phyloP scores from a whole-genome alignment of 2,113 vertebrate species.

The Pseudopipra pipra region DNA sequence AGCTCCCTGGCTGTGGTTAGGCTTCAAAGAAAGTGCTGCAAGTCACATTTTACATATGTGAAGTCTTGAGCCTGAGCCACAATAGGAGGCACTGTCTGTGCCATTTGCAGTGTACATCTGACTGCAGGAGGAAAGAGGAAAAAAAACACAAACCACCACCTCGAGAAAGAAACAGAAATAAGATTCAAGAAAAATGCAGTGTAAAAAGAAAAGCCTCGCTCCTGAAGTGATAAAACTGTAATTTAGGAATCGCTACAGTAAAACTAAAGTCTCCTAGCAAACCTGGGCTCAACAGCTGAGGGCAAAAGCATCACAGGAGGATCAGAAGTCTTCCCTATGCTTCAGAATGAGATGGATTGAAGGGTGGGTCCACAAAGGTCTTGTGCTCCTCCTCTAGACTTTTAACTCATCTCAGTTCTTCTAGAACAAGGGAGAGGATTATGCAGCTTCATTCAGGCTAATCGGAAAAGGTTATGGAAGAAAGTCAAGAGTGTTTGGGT shows the following conservation, averaged over 20 bases:
- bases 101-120: slow-evolving; percentile 10
- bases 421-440: background rate
- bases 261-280: background rate
- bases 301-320: background rate
- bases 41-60: slow-evolving; percentile 75
- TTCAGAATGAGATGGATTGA: background rate
- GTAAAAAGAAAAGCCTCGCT: background rate
- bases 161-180: background rate
- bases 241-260: background rate
- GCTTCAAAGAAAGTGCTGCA: slow-evolving; percentile 86
- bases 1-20: slow-evolving; percentile 81
- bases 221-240: background rate
- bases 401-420: background rate
- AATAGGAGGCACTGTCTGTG: slow-evolving; percentile 43
- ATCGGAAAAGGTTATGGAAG: background rate
- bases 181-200: background rate
- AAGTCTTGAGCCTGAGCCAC: slow-evolving; percentile 54
- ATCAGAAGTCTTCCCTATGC: background rate
- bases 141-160: background rate
- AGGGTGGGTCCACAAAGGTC: background rate
- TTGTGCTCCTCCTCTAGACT: background rate
- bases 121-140: background rate
- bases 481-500: background rate
- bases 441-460: background rate
- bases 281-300: background rate